Evolutionary conservation across 2,888 invertebrate genomes (phyloP).

Genomic region (Minunthozetes semirufus): DNA sequence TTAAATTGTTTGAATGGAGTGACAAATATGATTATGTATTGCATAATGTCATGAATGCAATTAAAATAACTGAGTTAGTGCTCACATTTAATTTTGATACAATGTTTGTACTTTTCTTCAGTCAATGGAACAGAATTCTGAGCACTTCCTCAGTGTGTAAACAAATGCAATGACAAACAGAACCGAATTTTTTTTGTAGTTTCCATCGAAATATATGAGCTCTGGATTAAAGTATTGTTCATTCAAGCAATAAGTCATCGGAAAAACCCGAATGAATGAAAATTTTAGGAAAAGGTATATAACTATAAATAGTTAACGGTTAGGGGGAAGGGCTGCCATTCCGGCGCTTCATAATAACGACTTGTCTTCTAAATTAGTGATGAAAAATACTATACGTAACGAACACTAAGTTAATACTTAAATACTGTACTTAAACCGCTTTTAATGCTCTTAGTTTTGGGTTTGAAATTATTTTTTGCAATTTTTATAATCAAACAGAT

Average conservation of each 20-base stretch:
- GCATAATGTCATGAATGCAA: too few relatives aligned
- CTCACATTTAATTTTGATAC: too few relatives aligned
- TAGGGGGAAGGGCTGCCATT: neutral
- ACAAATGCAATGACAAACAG: neutral
- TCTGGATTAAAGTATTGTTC: neutral
- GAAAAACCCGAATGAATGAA: neutral
- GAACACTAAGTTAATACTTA: constrained; percentile 2
- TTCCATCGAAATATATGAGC: neutral
- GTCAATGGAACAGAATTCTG: too few relatives aligned
- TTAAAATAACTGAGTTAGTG: too few relatives aligned
- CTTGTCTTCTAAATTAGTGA: neutral
- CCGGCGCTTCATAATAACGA: neutral
- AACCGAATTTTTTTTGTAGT: neutral
- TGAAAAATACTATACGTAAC: neutral
- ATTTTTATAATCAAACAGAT: neutral
- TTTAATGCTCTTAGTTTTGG: constrained; percentile 12
- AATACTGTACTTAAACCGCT: constrained; percentile 16
- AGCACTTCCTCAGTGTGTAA: too few relatives aligned
- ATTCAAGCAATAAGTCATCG: constrained; percentile 1
- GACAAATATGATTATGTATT: too few relatives aligned
- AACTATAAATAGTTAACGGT: neutral
- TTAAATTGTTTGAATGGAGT: too few relatives aligned
- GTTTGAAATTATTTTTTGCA: neutral
- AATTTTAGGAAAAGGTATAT: neutral
- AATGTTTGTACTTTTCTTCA: too few relatives aligned